Conservation (phyloP, 2,797 vertebrate genomes). For the Rhinella marina region DNA sequence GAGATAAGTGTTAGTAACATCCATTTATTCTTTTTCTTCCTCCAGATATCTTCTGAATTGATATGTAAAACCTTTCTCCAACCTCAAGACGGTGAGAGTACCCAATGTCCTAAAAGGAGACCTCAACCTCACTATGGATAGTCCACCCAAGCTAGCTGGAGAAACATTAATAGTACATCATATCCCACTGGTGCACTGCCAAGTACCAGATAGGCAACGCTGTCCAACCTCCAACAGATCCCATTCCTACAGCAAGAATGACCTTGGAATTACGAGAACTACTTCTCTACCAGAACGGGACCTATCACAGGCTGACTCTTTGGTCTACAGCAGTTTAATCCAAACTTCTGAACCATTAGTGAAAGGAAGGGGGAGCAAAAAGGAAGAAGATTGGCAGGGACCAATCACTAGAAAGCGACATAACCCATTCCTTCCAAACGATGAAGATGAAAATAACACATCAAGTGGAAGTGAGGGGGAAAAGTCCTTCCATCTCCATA, state of each 20-base stretch:
- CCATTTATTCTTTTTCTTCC: conserved; percentile 54
- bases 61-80: conserved; percentile 23
- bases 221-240: conserved; percentile 78
- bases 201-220: conserved; percentile 85
- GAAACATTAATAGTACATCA: conserved; percentile 97
- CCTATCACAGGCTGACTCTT: conserved; percentile 84
- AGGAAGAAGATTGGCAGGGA: conserved; percentile 68
- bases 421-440: conserved; percentile 89
- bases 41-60: conserved; percentile 61
- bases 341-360: conserved; percentile 69
- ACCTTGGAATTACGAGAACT: conserved; percentile 82
- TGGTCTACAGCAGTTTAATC: conserved; percentile 88
- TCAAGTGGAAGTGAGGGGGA: conserved; percentile 69
- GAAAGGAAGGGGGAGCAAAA: conserved; percentile 71
- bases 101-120: conserved; percentile 72
- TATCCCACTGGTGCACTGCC: conserved; percentile 97
- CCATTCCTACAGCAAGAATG: conserved; percentile 85
- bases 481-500: conserved; percentile 86
- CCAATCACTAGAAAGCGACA: conserved; percentile 73
- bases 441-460: conserved; percentile 76
- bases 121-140: conserved; percentile 84
- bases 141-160: conserved; percentile 88
- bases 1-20: neutral
- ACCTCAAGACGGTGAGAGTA: neutral
- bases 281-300: conserved; percentile 87